A percentile compares a stretch with the other conserved stretches of the same genome.
Evolutionary conservation across 2,797 vertebrate genomes (phyloP).

Genomic region (Sebastes nivosus): DNA sequence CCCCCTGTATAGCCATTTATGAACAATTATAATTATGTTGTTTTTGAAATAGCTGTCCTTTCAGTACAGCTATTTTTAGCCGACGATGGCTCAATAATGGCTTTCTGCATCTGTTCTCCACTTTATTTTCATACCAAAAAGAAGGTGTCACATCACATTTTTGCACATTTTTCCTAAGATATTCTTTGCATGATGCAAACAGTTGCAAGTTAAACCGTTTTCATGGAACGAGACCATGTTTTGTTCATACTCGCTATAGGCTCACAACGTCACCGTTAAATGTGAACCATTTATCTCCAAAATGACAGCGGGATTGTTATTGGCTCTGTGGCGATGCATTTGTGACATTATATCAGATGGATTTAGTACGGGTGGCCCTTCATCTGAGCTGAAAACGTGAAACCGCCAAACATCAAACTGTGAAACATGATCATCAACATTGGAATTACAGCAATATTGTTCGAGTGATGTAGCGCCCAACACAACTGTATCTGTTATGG

Average conservation of each 20-base stretch:
- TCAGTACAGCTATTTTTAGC: neutral
- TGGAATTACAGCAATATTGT: constrained; percentile 10
- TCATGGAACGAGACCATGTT: neutral
- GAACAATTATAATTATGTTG: neutral
- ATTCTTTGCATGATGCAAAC: constrained; percentile 3
- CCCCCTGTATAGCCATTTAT: neutral
- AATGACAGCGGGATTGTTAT: neutral
- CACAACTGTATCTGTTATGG: constrained; percentile 49
- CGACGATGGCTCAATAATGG: neutral
- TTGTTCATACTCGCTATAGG: neutral
- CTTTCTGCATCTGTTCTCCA: neutral
- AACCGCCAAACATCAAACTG: constrained; percentile 34
- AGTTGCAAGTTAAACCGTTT: neutral
- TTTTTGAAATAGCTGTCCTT: neutral
- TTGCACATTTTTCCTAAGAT: neutral
- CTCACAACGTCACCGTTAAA: neutral
- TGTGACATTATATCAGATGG: neutral
- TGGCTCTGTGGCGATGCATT: neutral
- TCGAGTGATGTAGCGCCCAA: constrained; percentile 35
- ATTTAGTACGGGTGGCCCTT: neutral
- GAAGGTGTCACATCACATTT: neutral
- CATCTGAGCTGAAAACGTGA: constrained; percentile 1
- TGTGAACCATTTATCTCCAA: neutral
- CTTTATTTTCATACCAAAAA: neutral
- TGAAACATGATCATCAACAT: constrained; percentile 26